Percentiles rank a stretch among this genome's conserved stretches.
These are phyloP conservation scores for Exephanes ischioxanthus DNA, from an alignment of 2,888 invertebrate species.

Conservation along the genomic window DNA sequence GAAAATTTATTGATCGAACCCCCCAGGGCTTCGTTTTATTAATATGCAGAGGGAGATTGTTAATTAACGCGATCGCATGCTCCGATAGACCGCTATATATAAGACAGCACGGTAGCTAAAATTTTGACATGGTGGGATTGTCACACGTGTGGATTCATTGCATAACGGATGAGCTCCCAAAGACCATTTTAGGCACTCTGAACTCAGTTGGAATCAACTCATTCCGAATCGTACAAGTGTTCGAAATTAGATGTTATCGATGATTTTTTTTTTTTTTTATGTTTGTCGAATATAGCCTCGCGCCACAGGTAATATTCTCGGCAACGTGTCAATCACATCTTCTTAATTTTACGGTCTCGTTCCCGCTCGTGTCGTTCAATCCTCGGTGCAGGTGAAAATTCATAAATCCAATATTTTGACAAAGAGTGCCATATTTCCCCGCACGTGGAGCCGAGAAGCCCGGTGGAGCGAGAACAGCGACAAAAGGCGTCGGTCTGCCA, in stretches of 20 bases:
- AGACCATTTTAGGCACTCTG: background rate
- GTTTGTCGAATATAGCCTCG: background rate
- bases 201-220: background rate
- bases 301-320: background rate
- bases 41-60: background rate
- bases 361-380: background rate
- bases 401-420: constrained; percentile 13
- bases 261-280: background rate
- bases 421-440: background rate
- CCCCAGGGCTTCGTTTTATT: background rate
- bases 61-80: background rate
- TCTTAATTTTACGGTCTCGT: background rate
- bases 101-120: background rate
- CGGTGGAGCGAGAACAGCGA: background rate
- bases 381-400: background rate
- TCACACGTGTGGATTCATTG: background rate
- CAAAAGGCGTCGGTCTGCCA: background rate
- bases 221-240: background rate
- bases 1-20: background rate
- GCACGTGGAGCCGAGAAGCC: background rate
- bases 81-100: background rate
- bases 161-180: background rate
- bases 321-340: background rate
- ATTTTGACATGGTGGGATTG: background rate
- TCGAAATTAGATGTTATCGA: background rate